Evolutionary conservation across 2,888 invertebrate species (phyloP), one percentile per base, ranked within the genome.

Genomic region (Drosophila flavopinicola): DNA sequence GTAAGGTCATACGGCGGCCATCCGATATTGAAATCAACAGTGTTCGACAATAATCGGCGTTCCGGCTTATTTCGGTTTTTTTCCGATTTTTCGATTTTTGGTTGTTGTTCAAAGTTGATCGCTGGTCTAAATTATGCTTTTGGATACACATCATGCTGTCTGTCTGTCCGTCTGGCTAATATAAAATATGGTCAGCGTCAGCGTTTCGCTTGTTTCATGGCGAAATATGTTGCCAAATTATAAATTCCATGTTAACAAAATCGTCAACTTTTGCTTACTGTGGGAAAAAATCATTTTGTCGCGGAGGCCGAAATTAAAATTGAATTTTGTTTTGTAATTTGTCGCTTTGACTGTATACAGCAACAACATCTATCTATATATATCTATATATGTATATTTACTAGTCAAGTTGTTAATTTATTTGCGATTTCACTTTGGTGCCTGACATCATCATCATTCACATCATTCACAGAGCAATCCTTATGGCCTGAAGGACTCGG

Each of bases 401-500:
- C 23, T n/a, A n/a, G 10, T 25, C 10, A 29, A 33, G 13, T 23
- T 33, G 10, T 48, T 56, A 15, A 49, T 44, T 57, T 23, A 15
- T 33, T 39, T 9, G n/a, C n/a, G 15, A 23, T 17, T 44, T 35
- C 20, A 20, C 20, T 29, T 42, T 59, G 44, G 17, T 17, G 4
- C 10, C 29, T n/a, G n/a, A n/a, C n/a, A n/a, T n/a, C n/a, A n/a
- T n/a, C n/a, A n/a, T n/a, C n/a, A n/a, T n/a, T n/a, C 41, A 3
- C 20, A 42, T 67, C 23, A 25, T 94, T 95, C 75, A 6, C 94
- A 97, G 97, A 95, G 96, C 91, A 97, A 96, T 93, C 96, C 97
- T 77, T 97, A 97, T 92, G 96, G 95, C 84, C 92, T 97, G 91
- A 97, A 97, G 93, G 95, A 95, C 90, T 93, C 94, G 73, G 94